Base-by-base conservation (phyloP, 1,140 invertebrate genomes). In the Eueides isabella region DNA sequence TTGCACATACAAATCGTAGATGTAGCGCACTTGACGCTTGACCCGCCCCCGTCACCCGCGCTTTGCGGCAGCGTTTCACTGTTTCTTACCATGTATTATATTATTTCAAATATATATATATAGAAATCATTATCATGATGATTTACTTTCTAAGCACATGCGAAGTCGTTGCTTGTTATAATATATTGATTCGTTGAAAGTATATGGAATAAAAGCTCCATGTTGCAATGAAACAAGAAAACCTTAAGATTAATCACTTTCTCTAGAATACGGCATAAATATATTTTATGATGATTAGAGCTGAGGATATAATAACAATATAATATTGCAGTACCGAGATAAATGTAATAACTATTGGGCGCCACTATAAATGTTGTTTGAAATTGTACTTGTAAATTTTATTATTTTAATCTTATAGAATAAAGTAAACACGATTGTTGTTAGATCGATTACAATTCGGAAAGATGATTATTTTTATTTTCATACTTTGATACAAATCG, bases 21-120 rank as follows among this genome's bases (percentile, higher is more conserved):
- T 69, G 48, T 29, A 55, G 67, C 67, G 19, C 28, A 48, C 29
- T 30, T 69, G 67, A 61, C 67, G 29, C 67, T 69, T 61, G 67
- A 69, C 67, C 67, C 48, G 64, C 14, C 64, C 31, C 23, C 64
- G 48, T 69, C 67, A 69, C 67, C 48, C 67, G 67, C 67, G 19
- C 12, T 69, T 69, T 69, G 31, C 30, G 41, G 5, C 48, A 12
- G 11, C n/a, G 48, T 55, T 23, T 11, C 1, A 19, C 48, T 55
- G 26, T 55, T 55, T 1, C 48, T 55, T 55, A 4, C 19, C 23
- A 26, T 11, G 23, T 55, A n/a, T n/a, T 44, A 44, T 44, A 44
- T 44, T 44, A 44, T 12, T 23, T 55, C 3, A 55, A 55, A 55
- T 55, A 23, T 44, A 23, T 5, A 44, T 19, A 44, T 19, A 23